Base-by-base conservation (phyloP, 2,113 vertebrate genomes). In the Eudyptes chrysolophus region DNA sequence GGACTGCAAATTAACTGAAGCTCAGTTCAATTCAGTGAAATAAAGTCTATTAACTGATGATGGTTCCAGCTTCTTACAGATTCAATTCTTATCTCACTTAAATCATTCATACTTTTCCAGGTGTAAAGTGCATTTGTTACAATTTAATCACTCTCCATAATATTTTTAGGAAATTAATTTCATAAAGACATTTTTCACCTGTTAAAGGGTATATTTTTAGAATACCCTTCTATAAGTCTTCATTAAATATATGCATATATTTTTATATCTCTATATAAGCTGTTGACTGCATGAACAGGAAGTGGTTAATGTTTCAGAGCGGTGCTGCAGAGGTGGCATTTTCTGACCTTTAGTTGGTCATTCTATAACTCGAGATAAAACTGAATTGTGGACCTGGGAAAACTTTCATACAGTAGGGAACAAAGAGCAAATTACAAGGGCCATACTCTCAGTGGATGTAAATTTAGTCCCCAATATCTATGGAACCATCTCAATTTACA, bases 141-240 rank as follows among this genome's bases (percentile, higher is more conserved):
- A 88, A 90, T 62, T 57, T 79, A 94, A 96, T 79, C 61, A 93
- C 49, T 90, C 78, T 86, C 9, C 57, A 60, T 40, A 1, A 1
- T 80, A 75, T 8, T 81, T 96, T 80, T 92, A 84, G 27, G 40
- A 96, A 97, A 97, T 96, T 94, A 93, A 96, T 94, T 97, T 95
- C 71, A 75, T 74, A 95, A 87, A 94, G 75, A 64, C 32, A 87
- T 94, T 95, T 95, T 93, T 93, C 40, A 69, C 30, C 60, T 38
- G n/a, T 34, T 75, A 87, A 55, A 89, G 54, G 24, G 49, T 40
- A 49, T 78, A 40, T 61, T 87, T 68, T 92, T 52, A 90, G 55
- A 82, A 44, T 38, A 30, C 21, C 1, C 1, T 34, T 69, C 42
- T 49, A 3, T 57, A 83, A 36, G 4, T 74, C 77, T 69, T 89